A percentile compares a stretch with the other conserved stretches of the same genome.
phyloP scores from a whole-genome alignment of 2,113 vertebrate genomes.

The Alligator mississippiensis region DNA sequence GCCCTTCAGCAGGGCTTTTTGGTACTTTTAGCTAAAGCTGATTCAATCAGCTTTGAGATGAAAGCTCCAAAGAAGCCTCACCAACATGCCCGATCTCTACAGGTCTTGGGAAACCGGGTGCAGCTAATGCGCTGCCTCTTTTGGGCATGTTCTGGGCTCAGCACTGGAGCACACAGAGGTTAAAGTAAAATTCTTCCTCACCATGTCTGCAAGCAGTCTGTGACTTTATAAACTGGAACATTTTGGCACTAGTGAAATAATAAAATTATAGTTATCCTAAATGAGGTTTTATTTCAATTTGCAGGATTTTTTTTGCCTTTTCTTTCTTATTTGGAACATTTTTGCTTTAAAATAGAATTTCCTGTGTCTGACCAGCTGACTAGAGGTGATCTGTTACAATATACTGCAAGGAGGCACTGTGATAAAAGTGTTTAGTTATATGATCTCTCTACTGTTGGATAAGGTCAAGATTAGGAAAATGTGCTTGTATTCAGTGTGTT shows the following conservation, averaged over 20 bases:
- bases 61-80: too few species aligned
- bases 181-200: too few species aligned
- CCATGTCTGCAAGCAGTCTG: too few species aligned
- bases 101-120: too few species aligned
- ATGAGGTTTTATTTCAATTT: neutral
- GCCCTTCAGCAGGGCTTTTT: too few species aligned
- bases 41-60: too few species aligned
- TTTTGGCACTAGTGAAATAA: neutral
- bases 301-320: neutral
- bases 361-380: neutral
- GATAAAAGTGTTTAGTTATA: neutral
- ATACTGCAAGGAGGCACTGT: neutral
- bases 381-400: neutral
- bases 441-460: neutral
- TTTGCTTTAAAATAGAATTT: neutral
- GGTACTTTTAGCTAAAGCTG: too few species aligned
- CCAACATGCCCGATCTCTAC: too few species aligned
- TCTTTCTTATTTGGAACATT: neutral
- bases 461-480: slow-evolving; percentile 34
- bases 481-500: slow-evolving; percentile 21
- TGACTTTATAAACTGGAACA: too few species aligned
- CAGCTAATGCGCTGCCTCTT: too few species aligned
- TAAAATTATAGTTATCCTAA: neutral
- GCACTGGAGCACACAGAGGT: too few species aligned
- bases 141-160: too few species aligned